Evolutionary conservation across 1,140 invertebrate genomes (phyloP).

Genomic region (Drepana arcuata): DNA sequence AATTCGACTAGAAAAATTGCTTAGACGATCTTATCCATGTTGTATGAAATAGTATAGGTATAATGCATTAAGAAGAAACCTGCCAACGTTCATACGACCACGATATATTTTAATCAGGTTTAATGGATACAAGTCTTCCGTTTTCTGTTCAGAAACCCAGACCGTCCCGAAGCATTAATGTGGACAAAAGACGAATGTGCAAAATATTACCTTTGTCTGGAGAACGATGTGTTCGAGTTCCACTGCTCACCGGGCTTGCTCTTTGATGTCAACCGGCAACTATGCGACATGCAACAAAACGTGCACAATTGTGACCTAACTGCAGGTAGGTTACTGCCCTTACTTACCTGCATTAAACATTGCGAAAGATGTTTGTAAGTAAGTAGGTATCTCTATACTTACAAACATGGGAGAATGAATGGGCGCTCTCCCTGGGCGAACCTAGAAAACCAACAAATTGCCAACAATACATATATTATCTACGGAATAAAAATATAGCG

Average conservation of each 20-base stretch:
- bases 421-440: too few relatives aligned
- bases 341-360: too few relatives aligned
- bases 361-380: too few relatives aligned
- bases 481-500: too few relatives aligned
- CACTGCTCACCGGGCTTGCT: constrained; percentile 83
- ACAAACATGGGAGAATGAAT: too few relatives aligned
- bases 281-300: constrained; percentile 85
- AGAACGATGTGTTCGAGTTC: constrained; percentile 90
- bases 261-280: constrained; percentile 85
- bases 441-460: too few relatives aligned
- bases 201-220: constrained; percentile 86
- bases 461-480: too few relatives aligned
- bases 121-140: neutral
- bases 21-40: too few relatives aligned
- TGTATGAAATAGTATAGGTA: neutral
- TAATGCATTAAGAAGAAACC: neutral
- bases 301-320: constrained; percentile 87
- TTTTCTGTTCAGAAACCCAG: constrained; percentile 74
- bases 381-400: too few relatives aligned
- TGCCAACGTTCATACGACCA: neutral
- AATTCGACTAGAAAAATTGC: too few relatives aligned
- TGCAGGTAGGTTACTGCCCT: constrained; percentile 78
- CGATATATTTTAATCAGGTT: constrained; percentile 1
- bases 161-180: constrained; percentile 73
- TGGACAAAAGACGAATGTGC: constrained; percentile 83